Evolutionary conservation across 2,797 vertebrate species (phyloP), one percentile per base, ranked within the genome.

Genomic region (Spondyliosoma cantharus): DNA sequence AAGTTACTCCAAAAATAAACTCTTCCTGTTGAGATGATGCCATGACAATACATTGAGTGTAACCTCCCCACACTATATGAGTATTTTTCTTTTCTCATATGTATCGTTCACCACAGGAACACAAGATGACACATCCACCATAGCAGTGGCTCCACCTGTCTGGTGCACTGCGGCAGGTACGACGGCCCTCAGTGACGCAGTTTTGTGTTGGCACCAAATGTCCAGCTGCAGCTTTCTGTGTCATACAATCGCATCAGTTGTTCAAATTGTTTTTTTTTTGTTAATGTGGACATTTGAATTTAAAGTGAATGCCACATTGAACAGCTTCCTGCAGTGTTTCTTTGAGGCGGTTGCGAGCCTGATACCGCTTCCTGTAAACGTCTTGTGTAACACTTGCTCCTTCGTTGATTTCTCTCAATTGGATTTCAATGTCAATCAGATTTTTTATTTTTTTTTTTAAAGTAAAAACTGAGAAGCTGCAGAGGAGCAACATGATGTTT

Each of bases 121-220:
- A 80, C 82, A 89, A 74, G 93, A 93, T 59, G 93, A 94, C 76
- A 60, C 81, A 0, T 90, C 90, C 82, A 22, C 90, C 61, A 2
- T 61, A 69, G 86, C 76, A 77, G 85, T 84, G 85, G 83, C 76
- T 75, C 78, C 87, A 24, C 65, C 82, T 80, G 19, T 71, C 22
- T 88, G 90, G 92, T 90, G 88, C 89, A 76, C 86, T 75, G 84
- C 75, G 3, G 63, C 84, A 93, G 91, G 93, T 94, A 94, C 42
- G 66, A 52, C 24, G 43, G 63, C 48, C n/a, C 46, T 60, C 37
- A n/a, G 29, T 7, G 22, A 73, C 53, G 63, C 67, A 45, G 62
- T 45, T 80, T 24, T 78, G 61, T 88, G 88, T 82, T 84, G 25
- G 43, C 59, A 20, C 46, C 52, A 43, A 64, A 22, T 32, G 59